phyloP scores from a whole-genome alignment of 2,797 vertebrate genomes.

The Acanthornis magna region DNA sequence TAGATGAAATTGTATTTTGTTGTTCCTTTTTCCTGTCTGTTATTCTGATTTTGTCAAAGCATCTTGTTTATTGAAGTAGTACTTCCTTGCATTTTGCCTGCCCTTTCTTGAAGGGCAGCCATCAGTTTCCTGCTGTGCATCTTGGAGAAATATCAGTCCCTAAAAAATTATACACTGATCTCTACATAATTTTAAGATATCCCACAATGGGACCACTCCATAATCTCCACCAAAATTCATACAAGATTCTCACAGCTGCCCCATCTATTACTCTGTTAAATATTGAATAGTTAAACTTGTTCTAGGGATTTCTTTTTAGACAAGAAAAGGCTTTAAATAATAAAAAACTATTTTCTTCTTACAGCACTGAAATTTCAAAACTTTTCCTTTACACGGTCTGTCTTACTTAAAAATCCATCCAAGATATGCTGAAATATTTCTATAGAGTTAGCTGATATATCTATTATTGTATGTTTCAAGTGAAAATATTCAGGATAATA shows the following conservation, averaged over 20 bases:
- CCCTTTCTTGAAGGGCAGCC: neutral
- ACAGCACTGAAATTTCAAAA: neutral
- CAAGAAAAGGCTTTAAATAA: neutral
- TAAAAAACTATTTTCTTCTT: neutral
- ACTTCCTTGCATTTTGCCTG: neutral
- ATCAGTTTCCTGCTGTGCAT: neutral
- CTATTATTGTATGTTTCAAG: neutral
- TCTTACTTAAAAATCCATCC: neutral
- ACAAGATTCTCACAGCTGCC: neutral
- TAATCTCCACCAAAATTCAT: neutral
- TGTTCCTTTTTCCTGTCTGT: neutral
- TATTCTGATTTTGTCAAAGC: neutral
- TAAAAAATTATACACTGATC: neutral
- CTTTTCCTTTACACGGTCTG: neutral
- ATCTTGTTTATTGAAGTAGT: neutral
- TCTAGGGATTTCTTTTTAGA: neutral
- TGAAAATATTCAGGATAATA: neutral
- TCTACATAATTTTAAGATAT: neutral
- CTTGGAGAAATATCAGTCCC: neutral
- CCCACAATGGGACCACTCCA: rapidly evolving
- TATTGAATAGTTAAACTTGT: neutral
- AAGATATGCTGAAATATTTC: neutral
- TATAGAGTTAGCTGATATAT: neutral
- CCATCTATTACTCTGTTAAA: neutral
- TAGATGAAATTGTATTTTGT: neutral